Conservation (phyloP, 1,140 invertebrate genomes). For the Drosophila varians region DNA sequence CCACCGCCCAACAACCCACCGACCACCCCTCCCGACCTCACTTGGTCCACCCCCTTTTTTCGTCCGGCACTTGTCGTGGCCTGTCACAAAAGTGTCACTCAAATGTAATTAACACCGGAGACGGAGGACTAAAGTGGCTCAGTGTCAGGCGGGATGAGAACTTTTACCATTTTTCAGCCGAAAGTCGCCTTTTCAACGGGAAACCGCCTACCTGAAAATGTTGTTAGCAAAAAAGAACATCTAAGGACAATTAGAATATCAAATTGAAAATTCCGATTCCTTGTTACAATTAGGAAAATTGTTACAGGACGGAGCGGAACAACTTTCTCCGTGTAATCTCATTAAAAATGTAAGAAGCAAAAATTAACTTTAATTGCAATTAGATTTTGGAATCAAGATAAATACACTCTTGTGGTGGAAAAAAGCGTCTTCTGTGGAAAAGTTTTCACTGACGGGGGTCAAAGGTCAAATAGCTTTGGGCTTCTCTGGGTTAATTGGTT, state of each 20-base stretch:
- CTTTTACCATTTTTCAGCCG: constrained; percentile 58
- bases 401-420: constrained; percentile 53
- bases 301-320: not conserved
- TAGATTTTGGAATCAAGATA: constrained; percentile 32
- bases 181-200: constrained; percentile 56
- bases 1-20: constrained; percentile 37
- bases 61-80: constrained; percentile 34
- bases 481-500: constrained; percentile 26
- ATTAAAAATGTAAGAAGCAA: constrained; percentile 62
- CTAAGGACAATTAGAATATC: constrained; percentile 60
- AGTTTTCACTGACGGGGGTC: constrained; percentile 33
- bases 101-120: constrained; percentile 76
- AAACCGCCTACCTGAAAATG: constrained; percentile 3
- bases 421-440: not conserved
- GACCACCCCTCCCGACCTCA: constrained; percentile 5
- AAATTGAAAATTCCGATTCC: constrained; percentile 48
- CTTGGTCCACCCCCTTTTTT: not conserved
- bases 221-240: constrained; percentile 22
- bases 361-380: constrained; percentile 65
- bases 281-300: constrained; percentile 61
- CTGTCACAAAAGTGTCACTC: constrained; percentile 83
- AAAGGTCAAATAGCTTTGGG: constrained; percentile 28
- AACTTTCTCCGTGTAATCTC: constrained; percentile 8
- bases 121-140: constrained; percentile 53
- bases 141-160: constrained; percentile 38